These are phyloP conservation scores for Neoaliturus tenellus DNA, from an alignment of 2,888 invertebrate genomes.

Conservation along the genomic window DNA sequence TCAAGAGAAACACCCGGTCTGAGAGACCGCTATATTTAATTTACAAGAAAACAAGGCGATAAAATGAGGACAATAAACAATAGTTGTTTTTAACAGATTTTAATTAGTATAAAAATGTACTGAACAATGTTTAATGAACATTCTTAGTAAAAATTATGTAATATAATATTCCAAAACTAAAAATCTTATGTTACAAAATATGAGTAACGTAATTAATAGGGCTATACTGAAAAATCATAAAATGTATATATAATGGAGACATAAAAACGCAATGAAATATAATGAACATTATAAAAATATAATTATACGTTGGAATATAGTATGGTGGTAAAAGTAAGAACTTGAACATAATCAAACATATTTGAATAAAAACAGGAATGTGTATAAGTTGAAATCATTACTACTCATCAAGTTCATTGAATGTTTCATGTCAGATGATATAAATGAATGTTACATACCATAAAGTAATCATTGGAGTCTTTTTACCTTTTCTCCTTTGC, in stretches of 20 bases:
- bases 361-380: neutral
- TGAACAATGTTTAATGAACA: neutral
- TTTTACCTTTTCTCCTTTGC: neutral
- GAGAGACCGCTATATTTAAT: neutral
- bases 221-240: neutral
- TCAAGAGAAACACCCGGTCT: conserved; percentile 23
- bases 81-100: neutral
- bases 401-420: too few species aligned
- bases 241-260: neutral
- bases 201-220: neutral
- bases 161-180: neutral
- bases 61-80: neutral
- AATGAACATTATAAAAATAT: neutral
- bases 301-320: neutral
- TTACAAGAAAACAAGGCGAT: neutral
- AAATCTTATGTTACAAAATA: neutral
- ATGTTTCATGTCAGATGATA: too few species aligned
- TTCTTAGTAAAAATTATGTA: neutral
- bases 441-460: neutral
- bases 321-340: neutral
- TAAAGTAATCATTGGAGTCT: neutral
- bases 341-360: neutral
- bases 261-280: neutral
- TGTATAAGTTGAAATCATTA: neutral
- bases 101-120: neutral